Evolutionary conservation across 92 coral and sea anemone species (phyloP).

Genomic region (Nematostella vectensis): DNA sequence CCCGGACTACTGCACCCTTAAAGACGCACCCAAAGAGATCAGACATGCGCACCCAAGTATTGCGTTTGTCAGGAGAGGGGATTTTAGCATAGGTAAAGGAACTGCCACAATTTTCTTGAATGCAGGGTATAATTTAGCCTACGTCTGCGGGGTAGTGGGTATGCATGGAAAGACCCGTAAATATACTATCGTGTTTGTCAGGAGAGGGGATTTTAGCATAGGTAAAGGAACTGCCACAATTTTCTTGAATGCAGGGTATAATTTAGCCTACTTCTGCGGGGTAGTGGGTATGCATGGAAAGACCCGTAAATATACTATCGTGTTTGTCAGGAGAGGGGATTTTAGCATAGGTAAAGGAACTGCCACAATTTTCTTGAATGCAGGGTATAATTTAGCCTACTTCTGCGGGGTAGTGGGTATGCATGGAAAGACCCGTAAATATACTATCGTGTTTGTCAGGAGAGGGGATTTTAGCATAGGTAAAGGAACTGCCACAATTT

Average conservation of each 20-base stretch:
- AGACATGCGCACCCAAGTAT: constrained; percentile 68
- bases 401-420: too few species aligned
- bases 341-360: constrained; percentile 66
- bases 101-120: too few species aligned
- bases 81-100: constrained; percentile 71
- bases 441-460: constrained; percentile 78
- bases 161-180: too few species aligned
- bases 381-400: too few species aligned
- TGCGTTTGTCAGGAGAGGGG: constrained; percentile 86
- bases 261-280: too few species aligned
- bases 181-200: constrained; percentile 80
- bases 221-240: constrained; percentile 58
- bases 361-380: too few species aligned
- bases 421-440: too few species aligned
- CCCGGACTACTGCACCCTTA: constrained; percentile 65
- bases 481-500: constrained; percentile 34
- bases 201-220: constrained; percentile 72
- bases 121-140: too few species aligned
- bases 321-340: constrained; percentile 81
- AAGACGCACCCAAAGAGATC: constrained; percentile 76
- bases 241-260: too few species aligned
- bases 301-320: too few species aligned
- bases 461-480: constrained; percentile 83
- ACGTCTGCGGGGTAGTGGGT: too few species aligned
- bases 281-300: too few species aligned